Evolutionary conservation across 1,140 invertebrate species (phyloP), one percentile per base, ranked within the genome.

Genomic region (Rhopalosiphum padi): DNA sequence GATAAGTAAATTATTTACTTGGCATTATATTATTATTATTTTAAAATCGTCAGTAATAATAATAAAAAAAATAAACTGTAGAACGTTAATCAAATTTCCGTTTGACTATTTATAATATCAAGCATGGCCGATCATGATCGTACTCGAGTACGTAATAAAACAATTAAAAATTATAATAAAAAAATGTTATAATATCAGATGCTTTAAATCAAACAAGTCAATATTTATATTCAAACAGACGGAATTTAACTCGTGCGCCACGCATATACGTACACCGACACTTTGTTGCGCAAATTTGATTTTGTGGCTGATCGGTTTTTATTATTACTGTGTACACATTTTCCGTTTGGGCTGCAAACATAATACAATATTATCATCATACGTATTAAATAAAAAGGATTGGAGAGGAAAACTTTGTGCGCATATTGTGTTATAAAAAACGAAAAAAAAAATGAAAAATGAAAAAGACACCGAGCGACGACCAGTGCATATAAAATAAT

Each of bases 241-340:
- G n/a, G 60, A 77, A 77, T 77, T 77, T n/a, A 77, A 15, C 60
- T 15, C 4, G 60, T 77, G n/a, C 15, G 15, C 30, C 30, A 9
- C 30, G 11, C 60, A 25, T 51, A 51, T 18, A 51, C 15, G 48
- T 9, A 60, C 55, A 30, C 25, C 25, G 55, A 55, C 55, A 68
- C 25, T 77, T 77, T 77, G 5, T n/a, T 30, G 60, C n/a, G 60
- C 4, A 22, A 77, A 77, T n/a, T n/a, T n/a, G n/a, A 77, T 77
- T 15, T 77, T 77, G 60, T 77, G 30, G 60, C 15, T n/a, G 60
- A 18, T 77, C 60, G n/a, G 60, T n/a, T 77, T n/a, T 77, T 77
- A 77, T 68, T n/a, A n/a, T 77, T 68, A 68, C n/a, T 77, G 60
- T 77, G 60, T n/a, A 77, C 60, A 77, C 60, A n/a, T 77, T 77